Base-by-base conservation (phyloP, 2,888 invertebrate species). In the Deroplatys truncata region DNA sequence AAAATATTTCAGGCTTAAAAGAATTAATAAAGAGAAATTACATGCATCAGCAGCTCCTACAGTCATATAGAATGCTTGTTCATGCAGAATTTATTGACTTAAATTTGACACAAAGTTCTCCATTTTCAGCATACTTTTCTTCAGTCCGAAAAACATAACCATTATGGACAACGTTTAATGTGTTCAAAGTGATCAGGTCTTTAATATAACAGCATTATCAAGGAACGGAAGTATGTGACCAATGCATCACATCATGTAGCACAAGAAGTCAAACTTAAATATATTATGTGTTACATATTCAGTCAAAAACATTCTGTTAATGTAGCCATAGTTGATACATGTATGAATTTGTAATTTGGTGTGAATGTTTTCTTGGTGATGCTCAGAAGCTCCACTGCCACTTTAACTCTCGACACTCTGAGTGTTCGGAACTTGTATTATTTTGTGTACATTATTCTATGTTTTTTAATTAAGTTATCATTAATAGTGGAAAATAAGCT, bases 71-170 rank as follows among this genome's bases (percentile, higher is more conserved):
- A 35, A 1, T 35, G 35, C 9, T 56, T 56, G 3, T 56, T 56
- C 56, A 16, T 56, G 15, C 56, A 56, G 56, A 56, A 13, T 56
- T 15, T 16, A 9, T 72, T 25, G 7, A 7, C 31, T 83, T 31
- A 84, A 82, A n/a, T 28, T 86, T 82, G 49, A 86, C 43, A 83
- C 28, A 83, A 28, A 72, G 82, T 86, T 90, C 86, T 90, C 88
- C 86, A 88, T 90, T 90, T 90, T 90, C 90, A 90, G 90, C 88
- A 49, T 90, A 82, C 89, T 90, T 90, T 88, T 84, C 88, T 29
- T 56, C 88, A 88, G 88, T 82, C 28, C 85, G 49, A 84, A 29
- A 84, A 29, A 86, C 82, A 28, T 89, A 89, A 86, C 20, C 84
- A 28, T 56, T 87, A 35, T 28, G 86, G 87, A 87, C 31, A 82